Base-by-base conservation (phyloP, 1,140 invertebrate species). In the Ectropis grisescens region DNA sequence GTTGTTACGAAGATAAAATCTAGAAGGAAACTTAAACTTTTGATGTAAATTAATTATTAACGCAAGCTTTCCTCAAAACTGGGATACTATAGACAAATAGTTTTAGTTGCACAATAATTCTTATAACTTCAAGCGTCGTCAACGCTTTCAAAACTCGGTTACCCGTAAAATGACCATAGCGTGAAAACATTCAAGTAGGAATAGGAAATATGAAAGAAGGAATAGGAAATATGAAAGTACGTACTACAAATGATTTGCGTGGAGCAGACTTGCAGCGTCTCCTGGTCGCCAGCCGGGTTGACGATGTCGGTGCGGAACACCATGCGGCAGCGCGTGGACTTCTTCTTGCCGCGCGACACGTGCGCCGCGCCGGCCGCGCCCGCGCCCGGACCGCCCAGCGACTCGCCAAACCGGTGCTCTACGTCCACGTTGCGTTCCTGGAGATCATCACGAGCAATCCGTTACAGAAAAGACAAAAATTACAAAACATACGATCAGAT, bases 351-450 rank as follows among this genome's bases (percentile, higher is more conserved):
- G 34, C 92, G 85, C 14, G 90, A 86, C 22, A 85, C 91, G 44
- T 92, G 85, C 13, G 88, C 82, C 36, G 83, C 55, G 50, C 87
- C 84, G 8, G 75, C 76, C 13, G 88, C 82, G 37, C 83, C 55
- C 48, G 87, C 84, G 8, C 74, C 76, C 3, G 67, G 49, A 1
- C 75, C 66, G 0, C 85, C 80, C 15, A 75, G 45, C 2, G 66
- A 29, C 54, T 93, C 91, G 0, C 92, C 93, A 79, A 93, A 94
- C 50, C 95, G 86, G 64, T 97, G 94, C 71, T 97, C 95, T 13
- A 98, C 95, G 81, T 98, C 96, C 4, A 98, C 96, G 82, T 98
- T 98, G 39, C 97, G 87, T 69, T 98, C 93, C 84, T 98, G 92
- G n/a, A 92, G 60, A n/a, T n/a, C n/a, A 25, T n/a, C n/a, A n/a